These are phyloP conservation scores for Macroglossus sobrinus DNA, from an alignment of 2,113 vertebrate species.

Conservation along the genomic window DNA sequence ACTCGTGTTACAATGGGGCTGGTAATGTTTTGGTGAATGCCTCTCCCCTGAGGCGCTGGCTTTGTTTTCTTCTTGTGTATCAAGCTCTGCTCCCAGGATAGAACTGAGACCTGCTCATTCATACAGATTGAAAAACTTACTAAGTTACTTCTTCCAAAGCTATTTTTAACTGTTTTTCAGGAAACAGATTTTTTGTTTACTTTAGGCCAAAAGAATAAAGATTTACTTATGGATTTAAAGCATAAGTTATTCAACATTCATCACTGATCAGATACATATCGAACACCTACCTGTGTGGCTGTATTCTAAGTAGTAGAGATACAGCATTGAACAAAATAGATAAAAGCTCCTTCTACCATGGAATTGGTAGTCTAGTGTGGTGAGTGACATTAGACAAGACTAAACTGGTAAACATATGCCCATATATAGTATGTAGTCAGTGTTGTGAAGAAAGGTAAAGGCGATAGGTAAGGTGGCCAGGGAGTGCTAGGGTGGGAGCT, in stretches of 20 bases:
- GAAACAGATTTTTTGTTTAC: not conserved
- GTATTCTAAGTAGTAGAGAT: not conserved
- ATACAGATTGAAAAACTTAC: not conserved
- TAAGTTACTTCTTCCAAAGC: not conserved
- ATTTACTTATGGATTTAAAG: not conserved
- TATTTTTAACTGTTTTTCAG: not conserved
- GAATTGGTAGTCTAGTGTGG: not conserved
- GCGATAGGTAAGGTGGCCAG: not conserved
- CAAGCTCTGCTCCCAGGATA: not conserved
- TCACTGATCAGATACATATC: not conserved
- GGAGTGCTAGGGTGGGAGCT: not conserved
- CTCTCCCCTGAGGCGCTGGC: not conserved
- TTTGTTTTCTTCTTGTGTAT: not conserved
- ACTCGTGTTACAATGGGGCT: not conserved
- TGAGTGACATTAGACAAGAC: not conserved
- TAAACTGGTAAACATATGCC: not conserved
- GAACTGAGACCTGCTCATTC: not conserved
- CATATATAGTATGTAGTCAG: not conserved
- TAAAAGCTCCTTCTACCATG: not conserved
- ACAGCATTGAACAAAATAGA: not conserved
- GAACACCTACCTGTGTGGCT: not conserved
- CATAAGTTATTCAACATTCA: not conserved
- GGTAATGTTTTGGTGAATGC: not conserved
- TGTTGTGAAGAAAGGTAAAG: not conserved
- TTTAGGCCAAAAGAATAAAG: not conserved